These are phyloP conservation scores for Dinocampus coccinellae DNA, from an alignment of 2,888 invertebrate species.

Conservation along the genomic window DNA sequence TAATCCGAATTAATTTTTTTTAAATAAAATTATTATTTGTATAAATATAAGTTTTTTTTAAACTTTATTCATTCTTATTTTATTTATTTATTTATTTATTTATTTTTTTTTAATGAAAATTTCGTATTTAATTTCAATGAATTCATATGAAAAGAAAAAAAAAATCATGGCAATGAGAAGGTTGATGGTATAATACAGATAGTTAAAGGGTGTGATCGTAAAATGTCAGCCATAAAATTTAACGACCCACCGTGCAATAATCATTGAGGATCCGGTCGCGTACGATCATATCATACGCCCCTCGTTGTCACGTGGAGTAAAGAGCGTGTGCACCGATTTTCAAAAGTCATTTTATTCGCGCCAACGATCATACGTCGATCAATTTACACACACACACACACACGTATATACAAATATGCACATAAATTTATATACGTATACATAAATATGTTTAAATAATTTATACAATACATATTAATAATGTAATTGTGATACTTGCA, in stretches of 20 bases:
- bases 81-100: no score
- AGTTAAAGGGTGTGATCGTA: background rate
- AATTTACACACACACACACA: background rate
- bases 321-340: background rate
- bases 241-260: background rate
- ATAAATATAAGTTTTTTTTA: no score
- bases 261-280: background rate
- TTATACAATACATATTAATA: background rate
- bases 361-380: background rate
- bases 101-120: no score
- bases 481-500: background rate
- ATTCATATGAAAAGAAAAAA: no score
- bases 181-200: background rate
- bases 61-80: no score
- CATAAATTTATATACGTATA: background rate
- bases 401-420: background rate
- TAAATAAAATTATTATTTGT: no score
- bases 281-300: background rate
- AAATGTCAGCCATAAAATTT: background rate
- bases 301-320: conserved; percentile 3
- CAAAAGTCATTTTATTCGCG: background rate
- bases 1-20: no score
- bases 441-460: background rate
- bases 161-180: background rate
- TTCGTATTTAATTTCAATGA: no score